phyloP scores from a whole-genome alignment of 2,888 invertebrate genomes.

The Enoplolaimus lenunculus region DNA sequence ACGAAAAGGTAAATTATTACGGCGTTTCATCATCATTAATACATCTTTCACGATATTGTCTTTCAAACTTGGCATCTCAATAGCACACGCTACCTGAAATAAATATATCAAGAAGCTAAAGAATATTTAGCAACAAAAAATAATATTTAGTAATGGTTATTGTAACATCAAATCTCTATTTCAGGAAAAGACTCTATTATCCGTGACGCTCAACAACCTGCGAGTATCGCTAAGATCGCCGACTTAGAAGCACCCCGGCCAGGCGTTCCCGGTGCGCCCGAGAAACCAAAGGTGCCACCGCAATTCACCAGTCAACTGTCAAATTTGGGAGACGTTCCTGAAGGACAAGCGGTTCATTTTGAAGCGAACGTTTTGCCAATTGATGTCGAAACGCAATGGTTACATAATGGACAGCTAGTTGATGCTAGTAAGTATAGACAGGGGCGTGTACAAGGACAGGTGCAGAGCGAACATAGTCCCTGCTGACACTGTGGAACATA shows the following conservation, averaged over 20 bases:
- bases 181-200: slow-evolving; percentile 22
- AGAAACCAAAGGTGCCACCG: slow-evolving; percentile 31
- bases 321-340: slow-evolving; percentile 41
- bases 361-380: slow-evolving; percentile 80
- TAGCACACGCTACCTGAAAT: too few species aligned
- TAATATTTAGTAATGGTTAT: too few species aligned
- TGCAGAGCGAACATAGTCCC: too few species aligned
- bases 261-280: slow-evolving; percentile 28
- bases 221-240: slow-evolving; percentile 23
- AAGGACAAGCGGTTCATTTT: slow-evolving; percentile 73
- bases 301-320: slow-evolving; percentile 13
- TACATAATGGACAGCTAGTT: slow-evolving; percentile 74
- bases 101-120: too few species aligned
- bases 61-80: too few species aligned
- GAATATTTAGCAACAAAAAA: too few species aligned
- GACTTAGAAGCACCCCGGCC: slow-evolving; percentile 33
- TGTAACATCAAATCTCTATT: too few species aligned
- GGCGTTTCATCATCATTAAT: too few species aligned
- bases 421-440: slow-evolving; percentile 43
- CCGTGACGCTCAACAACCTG: slow-evolving; percentile 15
- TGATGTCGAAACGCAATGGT: slow-evolving; percentile 78
- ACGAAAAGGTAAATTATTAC: too few species aligned
- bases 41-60: too few species aligned
- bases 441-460: too few species aligned
- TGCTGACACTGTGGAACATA: too few species aligned